Evolutionary conservation across 2,113 vertebrate species (phyloP), one percentile per base, ranked within the genome.

Genomic region (Setophaga kirtlandii): DNA sequence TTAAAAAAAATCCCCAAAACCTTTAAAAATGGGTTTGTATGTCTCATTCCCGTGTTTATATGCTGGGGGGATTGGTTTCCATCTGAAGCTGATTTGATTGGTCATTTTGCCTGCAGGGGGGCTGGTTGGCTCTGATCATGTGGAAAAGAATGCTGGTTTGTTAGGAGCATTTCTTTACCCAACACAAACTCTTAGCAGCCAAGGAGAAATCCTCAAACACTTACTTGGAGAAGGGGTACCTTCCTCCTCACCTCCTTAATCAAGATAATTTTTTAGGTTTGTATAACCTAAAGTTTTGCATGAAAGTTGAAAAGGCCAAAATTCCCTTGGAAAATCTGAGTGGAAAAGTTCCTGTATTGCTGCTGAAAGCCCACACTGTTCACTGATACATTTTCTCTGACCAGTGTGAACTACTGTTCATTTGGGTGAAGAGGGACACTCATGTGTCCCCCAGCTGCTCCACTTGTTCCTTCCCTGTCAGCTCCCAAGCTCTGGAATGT

Each of bases 101-200:
- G 99, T 99, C 99, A 98, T 98, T 99, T 98, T 98, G 98, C 98
- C 99, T 99, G 98, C 98, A 98, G 98, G 99, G 98, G 98, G 98
- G 98, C 99, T 63, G 98, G 98, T 99, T 99, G 99, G 97, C 98
- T 98, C 98, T 99, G 98, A 98, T 98, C 98, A 97, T 98, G 98
- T 98, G 97, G 97, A 98, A 98, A 98, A 98, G 98, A 98, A 98
- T 98, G 97, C 97, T 97, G 97, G 96, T 98, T 98, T 98, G 97
- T 98, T 98, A 97, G 96, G 93, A 97, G 95, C 56, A 27, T 98
- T 97, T 97, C 97, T 98, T 97, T 96, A 97, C 97, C 92, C 96
- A 97, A 97, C 93, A 97, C 97, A 97, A 96, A 97, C 83, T 92
- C 88, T 52, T 96, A 97, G 91, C 96, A 96, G 93, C 96, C 92